A percentile compares a stretch with the other conserved stretches of the same genome.
phyloP scores from a whole-genome alignment of 2,888 invertebrate species.

The Trachelus stipa region DNA sequence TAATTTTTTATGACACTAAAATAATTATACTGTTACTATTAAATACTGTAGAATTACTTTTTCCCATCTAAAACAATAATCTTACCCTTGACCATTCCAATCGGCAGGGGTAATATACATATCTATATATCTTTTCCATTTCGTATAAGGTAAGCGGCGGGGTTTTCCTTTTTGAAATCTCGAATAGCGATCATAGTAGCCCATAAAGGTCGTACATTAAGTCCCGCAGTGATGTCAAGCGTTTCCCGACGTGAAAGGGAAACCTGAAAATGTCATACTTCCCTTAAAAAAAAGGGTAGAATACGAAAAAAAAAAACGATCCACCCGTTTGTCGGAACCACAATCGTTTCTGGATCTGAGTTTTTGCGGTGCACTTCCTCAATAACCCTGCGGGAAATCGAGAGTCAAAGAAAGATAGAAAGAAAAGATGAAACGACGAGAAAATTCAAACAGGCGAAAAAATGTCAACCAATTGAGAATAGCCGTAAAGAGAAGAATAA shows the following conservation, averaged over 20 bases:
- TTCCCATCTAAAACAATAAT: neutral
- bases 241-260: neutral
- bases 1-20: neutral
- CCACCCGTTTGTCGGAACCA: neutral
- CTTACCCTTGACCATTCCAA: neutral
- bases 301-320: neutral
- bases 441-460: neutral
- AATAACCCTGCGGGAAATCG: neutral
- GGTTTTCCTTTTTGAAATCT: neutral
- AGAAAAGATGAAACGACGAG: neutral
- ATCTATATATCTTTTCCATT: neutral
- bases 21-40: neutral
- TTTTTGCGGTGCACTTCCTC: neutral
- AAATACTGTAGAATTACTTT: neutral
- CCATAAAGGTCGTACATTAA: neutral
- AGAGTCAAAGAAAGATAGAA: neutral
- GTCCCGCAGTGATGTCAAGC: neutral
- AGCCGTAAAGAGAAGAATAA: neutral
- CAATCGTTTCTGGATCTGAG: neutral
- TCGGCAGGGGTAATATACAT: neutral
- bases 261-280: neutral
- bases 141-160: neutral
- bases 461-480: neutral
- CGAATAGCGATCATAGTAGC: neutral
- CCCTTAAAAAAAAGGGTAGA: neutral